Evolutionary conservation across 1,140 invertebrate genomes (phyloP), one percentile per base, ranked within the genome.

Genomic region (Drosophila sucinea): DNA sequence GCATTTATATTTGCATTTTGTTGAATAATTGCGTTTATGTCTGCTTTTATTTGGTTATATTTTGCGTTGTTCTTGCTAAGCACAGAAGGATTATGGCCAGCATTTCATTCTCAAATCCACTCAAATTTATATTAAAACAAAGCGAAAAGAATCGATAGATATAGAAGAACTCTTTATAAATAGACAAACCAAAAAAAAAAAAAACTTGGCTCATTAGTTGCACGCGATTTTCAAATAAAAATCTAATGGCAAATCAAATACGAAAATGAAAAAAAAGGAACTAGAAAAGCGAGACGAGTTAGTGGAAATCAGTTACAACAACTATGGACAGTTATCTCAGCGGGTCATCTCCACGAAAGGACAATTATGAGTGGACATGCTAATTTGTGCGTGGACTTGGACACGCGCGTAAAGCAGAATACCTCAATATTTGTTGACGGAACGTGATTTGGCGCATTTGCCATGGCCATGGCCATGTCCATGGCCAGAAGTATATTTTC

Each of bases 291-390:
- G 61, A 40, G 51, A 33, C 35, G 38, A 30, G 64, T 55, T 64
- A 41, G 30, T 35, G 54, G 41, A 91, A 91, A 91, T 91, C 90
- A 86, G 90, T 91, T 85, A 86, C 79, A 90, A 86, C 79, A 90
- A 91, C 85, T 90, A 91, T 86, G 81, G 70, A 78, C 62, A 73
- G 74, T 91, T 91, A 91, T 91, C 90, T 90, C 85, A 79, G 80
- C 79, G 78, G 90, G 90, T 90, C 90, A 91, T 91, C 90, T 87
- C 75, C 90, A 90, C 90, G 85, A 77, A 91, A 77, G 72, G 73
- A 91, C 90, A 91, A 91, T 91, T 87, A 90, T 91, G 76, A 75
- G 54, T 70, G 90, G 83, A 91, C 90, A 90, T 91, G 90, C 90
- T 91, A 91, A 91, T 91, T 83, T 89, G 83, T 87, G 84, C 77